Percentiles rank a stretch among this genome's conserved stretches.
Conservation (phyloP, 2,113 vertebrate species). For the Phoxinus phoxinus region DNA sequence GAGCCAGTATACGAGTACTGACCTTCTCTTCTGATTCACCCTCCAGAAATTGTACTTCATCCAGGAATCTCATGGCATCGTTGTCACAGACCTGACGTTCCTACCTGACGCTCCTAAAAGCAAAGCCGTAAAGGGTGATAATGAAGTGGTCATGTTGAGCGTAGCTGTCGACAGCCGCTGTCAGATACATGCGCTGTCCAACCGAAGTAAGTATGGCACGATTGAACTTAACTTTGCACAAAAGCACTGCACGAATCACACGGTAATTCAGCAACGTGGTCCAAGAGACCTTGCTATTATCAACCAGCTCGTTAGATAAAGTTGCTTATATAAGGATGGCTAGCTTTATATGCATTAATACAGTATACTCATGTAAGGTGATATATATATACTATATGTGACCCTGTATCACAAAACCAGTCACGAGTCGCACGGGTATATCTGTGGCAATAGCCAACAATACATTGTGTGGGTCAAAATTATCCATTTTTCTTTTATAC, state of each 20-base stretch:
- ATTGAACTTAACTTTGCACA: background rate
- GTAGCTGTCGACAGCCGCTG: constrained; percentile 95
- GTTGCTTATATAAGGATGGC: background rate
- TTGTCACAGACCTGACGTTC: constrained; percentile 92
- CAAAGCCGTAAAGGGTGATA: constrained; percentile 77
- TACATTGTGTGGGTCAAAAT: too few species aligned
- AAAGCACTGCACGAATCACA: too few species aligned
- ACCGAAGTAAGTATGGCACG: constrained; percentile 79
- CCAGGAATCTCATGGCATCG: constrained; percentile 91
- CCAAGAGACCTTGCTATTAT: background rate
- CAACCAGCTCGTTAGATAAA: background rate
- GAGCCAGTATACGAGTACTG: background rate
- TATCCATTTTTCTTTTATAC: too few species aligned
- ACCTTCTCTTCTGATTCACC: constrained; percentile 19
- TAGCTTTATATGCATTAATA: background rate
- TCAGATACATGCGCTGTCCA: constrained; percentile 85
- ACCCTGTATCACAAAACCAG: too few species aligned
- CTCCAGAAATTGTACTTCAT: constrained; percentile 89
- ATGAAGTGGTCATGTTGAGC: constrained; percentile 88
- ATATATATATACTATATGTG: background rate
- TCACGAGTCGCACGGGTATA: too few species aligned
- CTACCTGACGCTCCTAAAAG: constrained; percentile 79
- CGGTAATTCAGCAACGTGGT: too few species aligned
- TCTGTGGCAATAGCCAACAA: too few species aligned
- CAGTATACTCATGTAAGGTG: background rate